Percentiles rank a stretch among this genome's conserved stretches.
Conservation (phyloP, 2,113 vertebrate species). For the Isurus oxyrinchus region DNA sequence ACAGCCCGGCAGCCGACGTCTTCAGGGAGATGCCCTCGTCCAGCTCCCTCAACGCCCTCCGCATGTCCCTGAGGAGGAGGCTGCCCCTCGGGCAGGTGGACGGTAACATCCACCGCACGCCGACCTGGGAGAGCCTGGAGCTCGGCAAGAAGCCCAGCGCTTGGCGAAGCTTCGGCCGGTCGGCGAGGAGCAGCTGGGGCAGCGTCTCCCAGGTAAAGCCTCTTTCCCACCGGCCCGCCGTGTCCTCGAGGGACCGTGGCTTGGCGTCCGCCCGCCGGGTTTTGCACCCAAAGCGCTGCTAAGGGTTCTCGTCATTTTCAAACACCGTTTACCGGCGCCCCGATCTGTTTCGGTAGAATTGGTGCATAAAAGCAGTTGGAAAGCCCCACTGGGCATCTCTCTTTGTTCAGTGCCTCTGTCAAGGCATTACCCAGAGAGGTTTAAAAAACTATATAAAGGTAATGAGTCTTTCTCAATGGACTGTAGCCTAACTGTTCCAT, state of each 20-base stretch:
- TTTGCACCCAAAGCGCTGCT: too few relatives aligned
- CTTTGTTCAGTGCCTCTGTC: too few relatives aligned
- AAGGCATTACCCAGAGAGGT: too few relatives aligned
- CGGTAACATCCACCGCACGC: conserved; percentile 55
- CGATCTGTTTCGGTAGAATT: too few relatives aligned
- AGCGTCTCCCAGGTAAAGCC: conserved; percentile 71
- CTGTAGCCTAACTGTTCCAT: neutral
- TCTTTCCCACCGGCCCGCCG: too few relatives aligned
- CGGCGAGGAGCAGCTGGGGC: conserved; percentile 67
- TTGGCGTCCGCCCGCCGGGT: too few relatives aligned
- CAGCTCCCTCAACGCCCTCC: conserved; percentile 63
- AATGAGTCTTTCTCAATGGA: too few relatives aligned
- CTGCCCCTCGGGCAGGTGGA: conserved; percentile 67
- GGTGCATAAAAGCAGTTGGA: too few relatives aligned
- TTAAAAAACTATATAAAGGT: too few relatives aligned
- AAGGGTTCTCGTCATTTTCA: too few relatives aligned
- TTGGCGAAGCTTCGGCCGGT: conserved; percentile 57
- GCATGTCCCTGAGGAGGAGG: conserved; percentile 72
- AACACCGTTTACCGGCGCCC: too few relatives aligned
- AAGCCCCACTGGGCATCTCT: too few relatives aligned
- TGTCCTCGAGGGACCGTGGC: neutral
- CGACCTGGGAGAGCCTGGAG: conserved; percentile 60
- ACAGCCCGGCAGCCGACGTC: conserved; percentile 54
- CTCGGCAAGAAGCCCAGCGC: conserved; percentile 56
- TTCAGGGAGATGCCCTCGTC: conserved; percentile 58